phyloP scores from a whole-genome alignment of 2,113 vertebrate species.

The Bubo bubo region DNA sequence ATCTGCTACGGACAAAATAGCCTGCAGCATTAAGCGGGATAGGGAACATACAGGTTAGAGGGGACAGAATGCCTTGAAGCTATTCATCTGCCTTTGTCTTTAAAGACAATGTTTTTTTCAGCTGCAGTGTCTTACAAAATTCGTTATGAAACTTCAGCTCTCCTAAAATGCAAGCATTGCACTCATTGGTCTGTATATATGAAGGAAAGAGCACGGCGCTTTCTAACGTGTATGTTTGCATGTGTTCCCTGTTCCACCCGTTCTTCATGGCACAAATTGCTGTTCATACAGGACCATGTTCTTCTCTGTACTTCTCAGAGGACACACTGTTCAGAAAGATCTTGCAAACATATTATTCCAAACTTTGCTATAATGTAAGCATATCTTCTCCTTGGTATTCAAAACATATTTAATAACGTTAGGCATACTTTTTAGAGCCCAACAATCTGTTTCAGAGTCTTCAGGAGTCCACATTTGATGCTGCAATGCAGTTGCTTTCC shows the following conservation, averaged over 20 bases:
- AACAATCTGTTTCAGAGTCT: not conserved
- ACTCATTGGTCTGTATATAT: not conserved
- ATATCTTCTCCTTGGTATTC: not conserved
- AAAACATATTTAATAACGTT: not conserved
- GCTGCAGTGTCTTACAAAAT: not conserved
- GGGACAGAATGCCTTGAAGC: not conserved
- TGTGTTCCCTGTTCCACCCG: not conserved
- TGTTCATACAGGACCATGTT: not conserved
- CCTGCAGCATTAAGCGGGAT: not conserved
- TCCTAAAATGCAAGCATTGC: not conserved
- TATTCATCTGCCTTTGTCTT: not conserved
- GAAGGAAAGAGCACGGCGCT: not conserved
- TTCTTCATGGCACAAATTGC: not conserved
- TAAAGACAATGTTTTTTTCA: not conserved
- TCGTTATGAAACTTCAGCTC: not conserved
- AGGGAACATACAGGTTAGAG: not conserved
- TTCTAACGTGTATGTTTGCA: fast-evolving
- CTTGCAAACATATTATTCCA: not conserved
- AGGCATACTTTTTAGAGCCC: not conserved
- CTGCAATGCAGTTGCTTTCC: not conserved
- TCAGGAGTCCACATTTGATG: not conserved
- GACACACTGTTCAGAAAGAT: not conserved
- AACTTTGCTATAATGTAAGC: not conserved
- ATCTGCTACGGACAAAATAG: not conserved
- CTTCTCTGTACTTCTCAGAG: not conserved